Base-by-base conservation (phyloP, 2,113 vertebrate genomes). In the Sebastes fasciatus region DNA sequence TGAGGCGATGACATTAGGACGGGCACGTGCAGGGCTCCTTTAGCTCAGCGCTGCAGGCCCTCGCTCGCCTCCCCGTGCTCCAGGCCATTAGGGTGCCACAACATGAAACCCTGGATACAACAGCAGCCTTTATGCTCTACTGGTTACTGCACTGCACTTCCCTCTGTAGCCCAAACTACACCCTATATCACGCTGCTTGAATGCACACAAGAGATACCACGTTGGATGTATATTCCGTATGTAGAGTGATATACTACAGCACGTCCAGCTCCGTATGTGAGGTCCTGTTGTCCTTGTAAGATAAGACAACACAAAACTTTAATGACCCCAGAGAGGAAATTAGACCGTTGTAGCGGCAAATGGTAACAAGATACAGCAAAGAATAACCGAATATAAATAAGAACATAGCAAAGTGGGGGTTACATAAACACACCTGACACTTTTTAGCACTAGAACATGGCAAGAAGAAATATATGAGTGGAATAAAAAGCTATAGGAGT, bases 221-320 rank as follows among this genome's bases (percentile, higher is more conserved):
- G 66, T 1, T 83, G 76, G 69, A 60, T 43, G 54, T 57, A 48
- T 13, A 67, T 17, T 80, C 46, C 75, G 34, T 40, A 74, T 4
- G 45, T 55, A 2, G 67, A 52, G 65, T 74, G 76, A 91, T 85
- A 66, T 82, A 84, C 65, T 43, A 16, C 69, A 6, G 78, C 63
- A 7, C 14, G 62, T 57, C 74, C 70, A 16, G 77, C 60, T 0
- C 84, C 57, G 77, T 45, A 66, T 74, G 89, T 85, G 87, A 78
- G 89, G 91, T 86, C 86, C 64, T 83, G 85, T 85, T 89, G 90
- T 72, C 70, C 79, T 90, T 88, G 79, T 87, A 86, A 92, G 77
- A 87, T 79, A 89, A 93, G 86, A 83, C 84, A 88, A 88, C 64
- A 26, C 40, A 0, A 68, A 74, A 74, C 54, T 73, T 61, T 80